Base-by-base conservation (phyloP, 1,140 invertebrate genomes). In the Drosophila sproati region DNA sequence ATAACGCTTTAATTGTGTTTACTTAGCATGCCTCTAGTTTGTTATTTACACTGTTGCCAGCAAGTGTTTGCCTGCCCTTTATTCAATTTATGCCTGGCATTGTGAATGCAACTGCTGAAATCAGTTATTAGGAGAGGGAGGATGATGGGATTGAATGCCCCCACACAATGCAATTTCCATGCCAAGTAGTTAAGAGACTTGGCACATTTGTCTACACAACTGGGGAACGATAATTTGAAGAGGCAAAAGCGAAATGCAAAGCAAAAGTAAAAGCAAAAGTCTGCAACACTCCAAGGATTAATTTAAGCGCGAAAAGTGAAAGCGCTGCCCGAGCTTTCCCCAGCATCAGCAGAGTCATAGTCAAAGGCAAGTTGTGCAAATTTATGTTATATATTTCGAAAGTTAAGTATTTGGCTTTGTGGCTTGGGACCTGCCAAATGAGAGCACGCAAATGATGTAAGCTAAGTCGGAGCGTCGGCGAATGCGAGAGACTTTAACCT, bases 171-270 rank as follows among this genome's bases (percentile, higher is more conserved):
- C 73, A 78, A 63, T 80, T 77, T 76, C 47, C 64, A 67, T 69
- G 51, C 69, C 61, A 50, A 77, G 66, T 72, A 76, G 68, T 52
- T 80, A 39, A 57, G 73, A 79, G 73, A 73, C 70, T 66, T 77
- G 56, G 70, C 55, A 51, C 70, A 78, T 64, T 72, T 78, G 77
- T 77, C 77, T 72, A 52, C 51, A 60, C 81, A 68, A 67, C 82
- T 86, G 62, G 82, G 82, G 82, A 87, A 79, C 78, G 78, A 82
- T 87, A 87, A 87, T 87, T 87, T 81, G 76, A 70, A 67, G 61
- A 75, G 73, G 64, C 35, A n/a, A 43, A 60, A 48, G 47, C 20
- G 51, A 73, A 61, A 39, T 60, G 51, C 47, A 56, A 75, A 43
- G 41, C 20, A 52, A 52, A 63, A 29, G 61, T 5, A 47, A 66